Base-by-base conservation (phyloP, 2,888 invertebrate species). In the Cryptocephalus primarius region DNA sequence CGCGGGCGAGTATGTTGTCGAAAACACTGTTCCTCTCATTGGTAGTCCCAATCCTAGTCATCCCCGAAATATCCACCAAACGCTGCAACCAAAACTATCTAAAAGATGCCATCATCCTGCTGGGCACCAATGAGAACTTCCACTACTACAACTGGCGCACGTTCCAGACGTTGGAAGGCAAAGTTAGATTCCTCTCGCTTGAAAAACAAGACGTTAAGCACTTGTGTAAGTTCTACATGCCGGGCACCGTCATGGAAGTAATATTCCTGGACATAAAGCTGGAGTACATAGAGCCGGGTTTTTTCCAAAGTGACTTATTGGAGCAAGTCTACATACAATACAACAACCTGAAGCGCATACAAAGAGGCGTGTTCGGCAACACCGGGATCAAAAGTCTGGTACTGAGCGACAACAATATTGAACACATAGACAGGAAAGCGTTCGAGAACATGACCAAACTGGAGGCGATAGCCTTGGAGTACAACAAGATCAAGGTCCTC, bases 251-350 rank as follows among this genome's bases (percentile, higher is more conserved):
- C 6, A 44, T 45, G 34, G 55, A 55, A 39, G 48, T 50, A 22
- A 47, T 55, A 38, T 47, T 57, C 14, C 46, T 46, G 22, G 44
- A 54, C 11, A 51, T 53, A 12, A 42, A 53, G 14, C 45, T 55
- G 40, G 51, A 54, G 36, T 57, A 53, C 32, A 54, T 57, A 12
- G 55, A 57, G 40, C 55, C 55, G 32, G 54, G 55, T n/a, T 53
- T 42, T 11, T 55, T 53, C 42, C 39, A 48, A 22, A 50, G 52
- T 36, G 42, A 44, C 40, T 43, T 43, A 12, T 13, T 49, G 8
- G 51, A 48, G 14, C 51, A 55, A 31, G 53, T 50, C 1, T 39
- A 46, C 14, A 52, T 55, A 33, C 50, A 49, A 33, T 44, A 42
- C 10, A 55, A 53, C 32, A 49, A 51, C 14, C 40, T 52, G 31